Conservation (phyloP, 1,140 invertebrate species). For the Drosophila repleta region DNA sequence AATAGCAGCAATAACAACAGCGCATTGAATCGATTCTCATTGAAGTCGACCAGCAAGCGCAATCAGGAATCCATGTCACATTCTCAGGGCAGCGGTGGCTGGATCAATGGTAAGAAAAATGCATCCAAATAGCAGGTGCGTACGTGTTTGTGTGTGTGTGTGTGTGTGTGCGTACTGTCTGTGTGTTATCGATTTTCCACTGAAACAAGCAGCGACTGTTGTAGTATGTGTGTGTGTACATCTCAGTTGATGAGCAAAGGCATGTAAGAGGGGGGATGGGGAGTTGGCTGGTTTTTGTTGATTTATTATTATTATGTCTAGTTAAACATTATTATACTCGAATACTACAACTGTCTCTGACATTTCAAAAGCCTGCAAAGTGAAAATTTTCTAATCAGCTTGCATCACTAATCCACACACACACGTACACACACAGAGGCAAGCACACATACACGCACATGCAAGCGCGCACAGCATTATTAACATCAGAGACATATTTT, state of each 20-base stretch:
- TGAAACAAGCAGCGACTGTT: conserved; percentile 10
- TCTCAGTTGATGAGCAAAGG: background rate
- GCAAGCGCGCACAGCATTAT: background rate
- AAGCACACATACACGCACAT: no score
- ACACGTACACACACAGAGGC: background rate
- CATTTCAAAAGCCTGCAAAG: background rate
- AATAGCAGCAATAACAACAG: conserved; percentile 57
- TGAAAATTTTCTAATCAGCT: background rate
- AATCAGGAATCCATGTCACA: conserved; percentile 87
- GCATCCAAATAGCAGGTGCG: conserved; percentile 42
- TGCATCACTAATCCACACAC: background rate
- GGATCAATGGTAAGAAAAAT: conserved; percentile 91
- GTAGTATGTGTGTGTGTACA: conserved; percentile 5
- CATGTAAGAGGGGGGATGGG: background rate
- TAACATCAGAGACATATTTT: conserved; percentile 8
- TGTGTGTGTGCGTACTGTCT: conserved; percentile 47
- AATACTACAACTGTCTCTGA: background rate
- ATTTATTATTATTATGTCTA: background rate
- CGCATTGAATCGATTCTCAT: conserved; percentile 64
- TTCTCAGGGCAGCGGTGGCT: conserved; percentile 89
- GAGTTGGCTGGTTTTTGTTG: no score
- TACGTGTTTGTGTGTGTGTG: background rate
- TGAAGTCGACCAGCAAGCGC: conserved; percentile 69
- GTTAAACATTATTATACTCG: no score
- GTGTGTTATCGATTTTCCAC: conserved; percentile 71